Percentiles rank a stretch among this genome's conserved stretches.
These are phyloP conservation scores for Danionella dracula DNA, from an alignment of 2,797 vertebrate species.

Conservation along the genomic window DNA sequence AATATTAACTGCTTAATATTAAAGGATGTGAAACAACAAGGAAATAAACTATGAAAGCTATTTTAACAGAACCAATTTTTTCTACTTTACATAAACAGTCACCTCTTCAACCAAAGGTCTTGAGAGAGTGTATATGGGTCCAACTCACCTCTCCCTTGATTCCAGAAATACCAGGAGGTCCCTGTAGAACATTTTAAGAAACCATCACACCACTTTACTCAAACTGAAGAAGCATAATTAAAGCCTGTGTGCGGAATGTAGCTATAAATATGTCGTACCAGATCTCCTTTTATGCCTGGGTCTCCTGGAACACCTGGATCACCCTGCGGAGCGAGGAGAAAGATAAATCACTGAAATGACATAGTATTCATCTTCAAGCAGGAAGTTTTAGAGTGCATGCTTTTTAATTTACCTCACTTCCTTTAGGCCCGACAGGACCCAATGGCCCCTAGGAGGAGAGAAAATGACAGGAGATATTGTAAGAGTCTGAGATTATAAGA, in stretches of 20 bases:
- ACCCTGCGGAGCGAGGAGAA: constrained; percentile 55
- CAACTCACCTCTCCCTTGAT: constrained; percentile 72
- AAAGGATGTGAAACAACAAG: too few relatives aligned
- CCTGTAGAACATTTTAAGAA: constrained; percentile 55
- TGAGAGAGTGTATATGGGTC: too few relatives aligned
- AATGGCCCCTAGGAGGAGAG: constrained; percentile 53
- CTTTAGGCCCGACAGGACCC: constrained; percentile 62
- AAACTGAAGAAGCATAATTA: background rate
- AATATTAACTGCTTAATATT: too few relatives aligned
- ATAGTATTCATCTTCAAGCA: background rate
- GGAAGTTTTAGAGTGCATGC: background rate
- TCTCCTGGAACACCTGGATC: constrained; percentile 59
- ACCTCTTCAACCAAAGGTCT: too few relatives aligned
- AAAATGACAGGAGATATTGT: background rate
- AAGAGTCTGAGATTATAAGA: background rate
- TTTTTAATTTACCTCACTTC: constrained; percentile 61
- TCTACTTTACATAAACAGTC: too few relatives aligned
- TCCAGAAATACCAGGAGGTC: constrained; percentile 68
- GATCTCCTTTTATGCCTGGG: constrained; percentile 68
- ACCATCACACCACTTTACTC: background rate
- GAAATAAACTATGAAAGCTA: too few relatives aligned
- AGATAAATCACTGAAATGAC: background rate
- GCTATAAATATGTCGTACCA: constrained; percentile 51
- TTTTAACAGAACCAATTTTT: too few relatives aligned
- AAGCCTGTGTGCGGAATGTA: background rate